These are phyloP conservation scores for Papilio gigon DNA, from an alignment of 2,888 invertebrate species.

Conservation along the genomic window DNA sequence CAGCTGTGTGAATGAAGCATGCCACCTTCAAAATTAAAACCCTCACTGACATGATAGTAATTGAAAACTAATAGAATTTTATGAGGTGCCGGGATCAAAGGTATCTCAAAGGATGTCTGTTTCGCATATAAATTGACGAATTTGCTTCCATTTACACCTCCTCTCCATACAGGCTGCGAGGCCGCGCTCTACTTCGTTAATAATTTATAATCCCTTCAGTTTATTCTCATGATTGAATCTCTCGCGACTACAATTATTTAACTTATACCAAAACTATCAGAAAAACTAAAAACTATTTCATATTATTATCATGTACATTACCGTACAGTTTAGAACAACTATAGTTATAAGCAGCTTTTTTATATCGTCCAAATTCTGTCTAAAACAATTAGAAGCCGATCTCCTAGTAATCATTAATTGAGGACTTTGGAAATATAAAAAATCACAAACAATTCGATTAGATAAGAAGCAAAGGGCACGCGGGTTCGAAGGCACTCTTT, in stretches of 20 bases:
- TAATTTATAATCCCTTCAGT: slow-evolving; percentile 73
- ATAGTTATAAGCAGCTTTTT: too few species aligned
- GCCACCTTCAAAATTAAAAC: slow-evolving; percentile 24
- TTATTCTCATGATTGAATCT: slow-evolving; percentile 58
- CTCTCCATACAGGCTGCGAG: slow-evolving; percentile 63
- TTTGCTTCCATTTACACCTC: slow-evolving; percentile 80
- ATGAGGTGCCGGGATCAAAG: slow-evolving; percentile 63
- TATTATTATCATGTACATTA: background rate
- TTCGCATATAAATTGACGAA: slow-evolving; percentile 82
- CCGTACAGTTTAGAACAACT: too few species aligned
- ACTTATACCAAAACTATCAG: background rate
- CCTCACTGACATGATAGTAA: slow-evolving; percentile 35
- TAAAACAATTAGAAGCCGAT: background rate
- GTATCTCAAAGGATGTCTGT: slow-evolving; percentile 73
- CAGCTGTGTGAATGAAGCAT: background rate
- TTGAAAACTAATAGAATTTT: slow-evolving; percentile 54
- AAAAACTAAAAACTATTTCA: background rate
- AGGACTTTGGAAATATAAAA: background rate
- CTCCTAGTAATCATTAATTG: background rate
- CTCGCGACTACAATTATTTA: background rate
- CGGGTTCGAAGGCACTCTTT: slow-evolving; percentile 55
- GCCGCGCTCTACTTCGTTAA: slow-evolving; percentile 61
- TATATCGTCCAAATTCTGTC: background rate
- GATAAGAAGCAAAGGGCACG: slow-evolving; percentile 61
- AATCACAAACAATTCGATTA: slow-evolving; percentile 51